Evolutionary conservation across 1,140 invertebrate genomes (phyloP).

Genomic region (Palaemon carinicauda): DNA sequence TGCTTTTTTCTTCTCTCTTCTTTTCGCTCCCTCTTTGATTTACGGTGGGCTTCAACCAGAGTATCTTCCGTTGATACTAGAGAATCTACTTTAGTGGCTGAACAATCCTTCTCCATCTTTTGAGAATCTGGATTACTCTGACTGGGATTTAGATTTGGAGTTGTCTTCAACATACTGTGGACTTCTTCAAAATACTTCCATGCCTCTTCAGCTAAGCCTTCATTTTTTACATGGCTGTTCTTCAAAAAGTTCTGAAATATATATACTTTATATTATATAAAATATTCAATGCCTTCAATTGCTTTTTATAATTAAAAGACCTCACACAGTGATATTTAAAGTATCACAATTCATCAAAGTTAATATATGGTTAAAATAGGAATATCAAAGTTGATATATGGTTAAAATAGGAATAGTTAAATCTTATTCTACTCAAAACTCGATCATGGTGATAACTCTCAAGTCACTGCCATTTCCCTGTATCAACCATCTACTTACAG

Average conservation of each 20-base stretch:
- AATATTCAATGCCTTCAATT: no score
- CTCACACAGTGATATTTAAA: no score
- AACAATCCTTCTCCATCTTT: not conserved
- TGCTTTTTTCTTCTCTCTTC: not conserved
- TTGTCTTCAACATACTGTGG: not conserved
- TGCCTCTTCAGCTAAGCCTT: not conserved
- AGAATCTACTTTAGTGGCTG: no score
- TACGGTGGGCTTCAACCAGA: not conserved
- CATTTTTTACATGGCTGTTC: not conserved
- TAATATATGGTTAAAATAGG: no score
- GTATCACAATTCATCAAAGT: no score
- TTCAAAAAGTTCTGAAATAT: not conserved
- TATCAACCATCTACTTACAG: no score
- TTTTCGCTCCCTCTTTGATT: not conserved
- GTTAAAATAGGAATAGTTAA: no score
- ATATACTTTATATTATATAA: not conserved
- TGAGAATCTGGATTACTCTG: not conserved
- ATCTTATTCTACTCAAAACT: no score
- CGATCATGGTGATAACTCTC: no score
- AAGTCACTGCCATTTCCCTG: no score
- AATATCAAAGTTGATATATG: no score
- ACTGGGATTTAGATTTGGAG: not conserved
- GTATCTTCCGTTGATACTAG: not conserved
- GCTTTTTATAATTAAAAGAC: no score
- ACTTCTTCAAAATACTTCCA: not conserved